Conservation (phyloP, 2,797 vertebrate genomes). For the Pelodytes ibericus region DNA sequence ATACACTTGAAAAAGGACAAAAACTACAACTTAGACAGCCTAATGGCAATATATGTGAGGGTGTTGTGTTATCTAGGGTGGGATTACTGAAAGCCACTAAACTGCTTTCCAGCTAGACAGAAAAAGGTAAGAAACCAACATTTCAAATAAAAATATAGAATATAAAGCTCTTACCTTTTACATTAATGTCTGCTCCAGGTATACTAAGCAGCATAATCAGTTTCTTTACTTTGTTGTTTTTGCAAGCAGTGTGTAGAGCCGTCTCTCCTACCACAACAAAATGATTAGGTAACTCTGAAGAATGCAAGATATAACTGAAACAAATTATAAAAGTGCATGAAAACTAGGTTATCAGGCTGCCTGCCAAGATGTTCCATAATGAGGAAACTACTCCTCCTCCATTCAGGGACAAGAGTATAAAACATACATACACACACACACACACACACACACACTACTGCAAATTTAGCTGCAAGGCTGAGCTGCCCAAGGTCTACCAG, state of each 20-base stretch:
- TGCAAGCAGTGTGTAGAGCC: constrained; percentile 90
- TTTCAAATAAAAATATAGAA: constrained; percentile 55
- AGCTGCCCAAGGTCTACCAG: constrained; percentile 67
- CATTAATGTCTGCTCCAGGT: constrained; percentile 87
- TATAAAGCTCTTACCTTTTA: constrained; percentile 83
- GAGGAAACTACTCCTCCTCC: constrained; percentile 66
- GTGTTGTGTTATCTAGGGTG: too few species aligned
- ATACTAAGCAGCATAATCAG: constrained; percentile 84
- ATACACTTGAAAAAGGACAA: too few species aligned
- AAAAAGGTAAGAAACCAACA: not conserved
- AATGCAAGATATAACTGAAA: constrained; percentile 71
- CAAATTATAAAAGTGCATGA: constrained; percentile 72
- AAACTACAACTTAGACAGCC: too few species aligned
- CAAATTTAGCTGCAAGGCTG: constrained; percentile 69
- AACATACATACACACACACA: constrained; percentile 59
- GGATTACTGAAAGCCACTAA: too few species aligned
- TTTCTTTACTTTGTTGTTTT: constrained; percentile 89
- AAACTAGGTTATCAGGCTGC: constrained; percentile 68
- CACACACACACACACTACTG: constrained; percentile 67
- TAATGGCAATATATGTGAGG: too few species aligned
- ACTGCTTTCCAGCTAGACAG: too few species aligned
- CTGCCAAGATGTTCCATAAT: constrained; percentile 68
- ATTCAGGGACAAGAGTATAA: constrained; percentile 63
- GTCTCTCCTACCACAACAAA: constrained; percentile 92
- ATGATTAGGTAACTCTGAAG: constrained; percentile 51